phyloP scores from a whole-genome alignment of 1,140 invertebrate genomes.

The Nautilus pompilius region DNA sequence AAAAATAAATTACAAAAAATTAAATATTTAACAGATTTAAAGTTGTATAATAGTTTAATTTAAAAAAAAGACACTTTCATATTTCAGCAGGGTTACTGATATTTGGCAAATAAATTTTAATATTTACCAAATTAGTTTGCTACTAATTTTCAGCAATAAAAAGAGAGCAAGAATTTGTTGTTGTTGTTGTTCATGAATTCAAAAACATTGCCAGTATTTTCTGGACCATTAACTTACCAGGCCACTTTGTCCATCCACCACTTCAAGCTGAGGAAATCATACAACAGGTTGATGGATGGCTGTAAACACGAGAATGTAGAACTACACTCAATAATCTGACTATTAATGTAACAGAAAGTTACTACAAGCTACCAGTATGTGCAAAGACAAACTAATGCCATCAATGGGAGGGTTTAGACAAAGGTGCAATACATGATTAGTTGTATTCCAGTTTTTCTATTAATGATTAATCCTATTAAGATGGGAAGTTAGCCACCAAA shows the following conservation, averaged over 20 bases:
- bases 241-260: constrained; percentile 39
- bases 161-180: background rate
- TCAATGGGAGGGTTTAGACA: background rate
- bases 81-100: background rate
- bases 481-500: background rate
- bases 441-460: background rate
- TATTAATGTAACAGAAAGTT: background rate
- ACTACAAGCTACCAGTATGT: background rate
- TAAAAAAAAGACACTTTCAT: background rate
- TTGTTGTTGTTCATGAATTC: background rate
- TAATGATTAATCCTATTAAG: background rate
- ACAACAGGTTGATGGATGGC: constrained; percentile 35
- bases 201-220: too few relatives aligned
- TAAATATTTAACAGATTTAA: too few relatives aligned
- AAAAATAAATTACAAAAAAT: too few relatives aligned
- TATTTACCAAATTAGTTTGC: background rate
- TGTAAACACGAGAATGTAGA: constrained; percentile 21
- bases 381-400: background rate
- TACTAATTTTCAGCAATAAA: background rate
- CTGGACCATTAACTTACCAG: constrained; percentile 28
- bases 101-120: background rate
- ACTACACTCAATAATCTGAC: background rate
- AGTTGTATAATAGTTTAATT: background rate
- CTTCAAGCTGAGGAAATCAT: constrained; percentile 33
- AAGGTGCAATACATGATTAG: background rate